Percentiles rank a stretch among this genome's conserved stretches.
Conservation (phyloP, 2,797 vertebrate species). For the Enteromius viviparus region DNA sequence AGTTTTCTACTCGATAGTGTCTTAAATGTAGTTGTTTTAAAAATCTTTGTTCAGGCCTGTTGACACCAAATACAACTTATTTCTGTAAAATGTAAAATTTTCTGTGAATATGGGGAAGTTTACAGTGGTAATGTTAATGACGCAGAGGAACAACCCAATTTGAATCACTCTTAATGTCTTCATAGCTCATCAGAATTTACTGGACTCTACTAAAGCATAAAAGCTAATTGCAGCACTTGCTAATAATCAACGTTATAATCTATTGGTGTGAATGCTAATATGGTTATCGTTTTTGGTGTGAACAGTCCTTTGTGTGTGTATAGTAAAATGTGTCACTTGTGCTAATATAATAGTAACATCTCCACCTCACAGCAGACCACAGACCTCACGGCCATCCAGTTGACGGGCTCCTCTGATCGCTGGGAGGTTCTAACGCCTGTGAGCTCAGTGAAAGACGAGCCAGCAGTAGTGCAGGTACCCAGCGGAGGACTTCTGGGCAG, state of each 20-base stretch:
- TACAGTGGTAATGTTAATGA: neutral
- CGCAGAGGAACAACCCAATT: neutral
- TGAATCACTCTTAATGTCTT: neutral
- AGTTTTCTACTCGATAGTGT: neutral
- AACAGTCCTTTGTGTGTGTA: neutral
- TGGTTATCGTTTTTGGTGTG: neutral
- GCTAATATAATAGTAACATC: constrained; percentile 8
- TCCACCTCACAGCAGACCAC: constrained; percentile 81
- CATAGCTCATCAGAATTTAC: neutral
- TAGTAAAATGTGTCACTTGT: neutral
- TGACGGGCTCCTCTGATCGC: constrained; percentile 90
- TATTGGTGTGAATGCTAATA: neutral
- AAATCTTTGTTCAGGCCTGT: neutral
- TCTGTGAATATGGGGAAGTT: neutral
- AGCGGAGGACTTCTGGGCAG: constrained; percentile 91
- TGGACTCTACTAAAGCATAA: neutral
- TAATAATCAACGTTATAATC: neutral
- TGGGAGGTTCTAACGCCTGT: constrained; percentile 97
- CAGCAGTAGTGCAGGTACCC: constrained; percentile 92
- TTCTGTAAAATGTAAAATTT: neutral
- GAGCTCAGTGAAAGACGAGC: constrained; percentile 92
- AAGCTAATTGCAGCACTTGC: neutral
- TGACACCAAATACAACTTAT: neutral
- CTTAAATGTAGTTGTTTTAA: neutral
- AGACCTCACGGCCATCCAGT: constrained; percentile 93